Conservation (phyloP, 2,113 vertebrate species). For the Theristicus caerulescens region DNA sequence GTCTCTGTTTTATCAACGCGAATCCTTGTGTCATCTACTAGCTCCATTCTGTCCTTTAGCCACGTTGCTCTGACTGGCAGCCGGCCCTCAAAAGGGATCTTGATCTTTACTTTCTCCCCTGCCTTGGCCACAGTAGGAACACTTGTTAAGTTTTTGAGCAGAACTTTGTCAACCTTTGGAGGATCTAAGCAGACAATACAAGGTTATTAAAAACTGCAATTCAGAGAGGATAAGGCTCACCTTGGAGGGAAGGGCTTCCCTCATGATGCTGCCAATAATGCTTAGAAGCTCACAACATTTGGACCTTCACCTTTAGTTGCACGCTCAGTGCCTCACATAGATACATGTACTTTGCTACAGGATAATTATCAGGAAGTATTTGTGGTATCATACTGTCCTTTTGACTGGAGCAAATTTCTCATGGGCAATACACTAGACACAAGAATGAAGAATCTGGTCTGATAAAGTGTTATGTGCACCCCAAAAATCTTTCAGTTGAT, state of each 20-base stretch:
- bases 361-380: not conserved
- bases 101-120: slow-evolving; percentile 77
- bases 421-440: not conserved
- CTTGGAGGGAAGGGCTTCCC: not conserved
- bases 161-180: slow-evolving; percentile 78
- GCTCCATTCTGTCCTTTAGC: slow-evolving; percentile 81
- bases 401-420: not conserved
- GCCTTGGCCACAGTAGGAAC: slow-evolving; percentile 78
- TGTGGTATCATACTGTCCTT: not conserved
- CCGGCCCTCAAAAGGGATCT: slow-evolving; percentile 79
- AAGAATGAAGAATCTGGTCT: not conserved
- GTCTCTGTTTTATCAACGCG: slow-evolving; percentile 74
- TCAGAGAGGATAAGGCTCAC: not conserved
- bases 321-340: not conserved
- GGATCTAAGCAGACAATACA: slow-evolving; percentile 72
- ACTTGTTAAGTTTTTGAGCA: slow-evolving; percentile 73
- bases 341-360: not conserved
- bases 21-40: slow-evolving; percentile 65
- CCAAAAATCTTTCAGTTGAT: not conserved
- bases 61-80: slow-evolving; percentile 82
- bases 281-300: not conserved
- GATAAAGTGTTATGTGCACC: not conserved
- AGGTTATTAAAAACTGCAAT: not conserved
- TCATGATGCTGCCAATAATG: not conserved
- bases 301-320: not conserved